Base-by-base conservation (phyloP, 2,113 vertebrate species). In the Nycticryphes semicollaris region DNA sequence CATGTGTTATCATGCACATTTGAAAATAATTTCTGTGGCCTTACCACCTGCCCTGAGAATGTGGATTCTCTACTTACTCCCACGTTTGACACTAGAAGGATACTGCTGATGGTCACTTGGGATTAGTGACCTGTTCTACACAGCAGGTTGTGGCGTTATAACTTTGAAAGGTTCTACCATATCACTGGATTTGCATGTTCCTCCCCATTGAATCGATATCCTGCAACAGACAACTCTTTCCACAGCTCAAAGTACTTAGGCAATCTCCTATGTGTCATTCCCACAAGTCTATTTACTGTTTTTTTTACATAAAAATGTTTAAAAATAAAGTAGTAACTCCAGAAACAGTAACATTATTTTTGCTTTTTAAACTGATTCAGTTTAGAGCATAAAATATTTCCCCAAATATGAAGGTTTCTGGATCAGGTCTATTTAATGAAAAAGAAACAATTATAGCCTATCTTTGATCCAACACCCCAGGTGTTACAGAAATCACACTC, bases 91-190 rank as follows among this genome's bases (percentile, higher is more conserved):
- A 90, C 23, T 39, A 74, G 50, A 77, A 88, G 83, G 37, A 70
- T 9, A 79, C 21, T 53, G 19, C 3, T 83, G 67, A 51, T 77
- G 63, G 66, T 84, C 77, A 72, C 39, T 50, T 53, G 24, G 48
- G 43, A 87, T 82, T 91, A 83, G 88, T 35, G 64, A 85, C 35
- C 30, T 67, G 41, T 30, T 64, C 70, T 30, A 77, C 93, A 80
- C 23, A 80, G 39, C 33, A 84, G 48, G 30, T 10, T 48, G 28
- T 41, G 12, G 28, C 0, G 0, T 27, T 81, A 47, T 83, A 24
- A 31, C 48, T 93, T 77, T 4, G 4, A 86, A 88, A 67, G 28
- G 19, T 66, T 94, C 48, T 66, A 89, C 15, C 7, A 7, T 9
- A 15, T 79, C 48, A 87, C 20, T 84, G 23, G 28, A 80, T 78